A percentile compares a stretch with the other conserved stretches of the same genome.
Conservation (phyloP, 2,113 vertebrate genomes). For the Pagrus major region DNA sequence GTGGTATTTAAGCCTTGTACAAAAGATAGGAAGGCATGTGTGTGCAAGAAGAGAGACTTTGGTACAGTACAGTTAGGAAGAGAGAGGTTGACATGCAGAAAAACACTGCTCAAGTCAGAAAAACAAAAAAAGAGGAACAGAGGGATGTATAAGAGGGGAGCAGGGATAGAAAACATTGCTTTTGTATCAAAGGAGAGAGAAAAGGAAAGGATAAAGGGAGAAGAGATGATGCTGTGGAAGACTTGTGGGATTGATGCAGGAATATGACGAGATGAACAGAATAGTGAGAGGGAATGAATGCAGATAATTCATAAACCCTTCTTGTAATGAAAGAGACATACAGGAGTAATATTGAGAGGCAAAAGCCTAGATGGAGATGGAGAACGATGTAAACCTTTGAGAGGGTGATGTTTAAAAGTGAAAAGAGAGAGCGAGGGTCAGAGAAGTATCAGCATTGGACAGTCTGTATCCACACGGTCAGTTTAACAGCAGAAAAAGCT, state of each 20-base stretch:
- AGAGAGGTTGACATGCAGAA: not conserved
- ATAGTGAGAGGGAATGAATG: not conserved
- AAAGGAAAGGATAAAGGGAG: not conserved
- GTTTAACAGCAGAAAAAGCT: too few relatives aligned
- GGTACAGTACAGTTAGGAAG: not conserved
- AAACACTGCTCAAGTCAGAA: not conserved
- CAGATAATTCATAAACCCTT: not conserved
- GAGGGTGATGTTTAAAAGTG: not conserved
- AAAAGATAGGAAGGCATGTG: slow-evolving; percentile 48
- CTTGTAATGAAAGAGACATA: not conserved
- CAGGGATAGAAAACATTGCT: not conserved
- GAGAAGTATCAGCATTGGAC: not conserved
- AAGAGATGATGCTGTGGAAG: not conserved
- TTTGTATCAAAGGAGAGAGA: not conserved
- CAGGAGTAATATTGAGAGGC: not conserved
- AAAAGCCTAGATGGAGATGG: not conserved
- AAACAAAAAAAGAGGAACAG: not conserved
- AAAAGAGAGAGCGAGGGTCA: not conserved
- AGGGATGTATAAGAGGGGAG: not conserved
- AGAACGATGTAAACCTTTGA: not conserved
- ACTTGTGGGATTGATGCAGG: not conserved
- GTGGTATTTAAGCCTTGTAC: slow-evolving; percentile 73
- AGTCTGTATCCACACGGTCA: too few relatives aligned
- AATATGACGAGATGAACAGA: not conserved
- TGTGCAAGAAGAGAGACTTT: slow-evolving; percentile 1